Evolutionary conservation across 2,113 vertebrate genomes (phyloP).

Genomic region (Desmodus rotundus): DNA sequence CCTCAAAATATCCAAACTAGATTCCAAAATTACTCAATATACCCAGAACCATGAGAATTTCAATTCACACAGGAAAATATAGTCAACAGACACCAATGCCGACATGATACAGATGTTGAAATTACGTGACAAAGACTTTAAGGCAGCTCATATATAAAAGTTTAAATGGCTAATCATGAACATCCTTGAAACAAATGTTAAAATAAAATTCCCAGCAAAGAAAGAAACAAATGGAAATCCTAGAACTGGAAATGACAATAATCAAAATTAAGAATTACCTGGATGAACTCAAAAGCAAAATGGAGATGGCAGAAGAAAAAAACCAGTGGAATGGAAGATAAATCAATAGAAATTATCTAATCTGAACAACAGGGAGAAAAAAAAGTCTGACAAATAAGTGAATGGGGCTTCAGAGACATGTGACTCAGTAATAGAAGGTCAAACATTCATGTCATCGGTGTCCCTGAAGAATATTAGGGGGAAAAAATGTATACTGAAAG

Average conservation of each 20-base stretch:
- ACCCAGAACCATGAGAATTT: slow-evolving; percentile 32
- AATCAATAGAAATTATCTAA: neutral
- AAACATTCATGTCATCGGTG: neutral
- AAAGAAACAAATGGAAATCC: slow-evolving; percentile 15
- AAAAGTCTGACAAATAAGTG: neutral
- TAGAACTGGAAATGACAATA: neutral
- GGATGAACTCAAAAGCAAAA: neutral
- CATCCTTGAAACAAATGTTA: neutral
- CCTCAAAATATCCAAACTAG: neutral
- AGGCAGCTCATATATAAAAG: neutral
- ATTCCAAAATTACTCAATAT: slow-evolving; percentile 44
- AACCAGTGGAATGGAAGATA: neutral
- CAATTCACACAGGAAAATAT: neutral
- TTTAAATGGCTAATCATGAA: neutral
- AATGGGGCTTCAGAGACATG: neutral
- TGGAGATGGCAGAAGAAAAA: neutral
- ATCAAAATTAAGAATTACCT: neutral
- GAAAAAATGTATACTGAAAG: neutral
- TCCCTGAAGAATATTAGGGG: neutral
- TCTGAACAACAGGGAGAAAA: neutral
- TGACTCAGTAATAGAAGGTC: neutral
- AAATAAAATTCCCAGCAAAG: neutral
- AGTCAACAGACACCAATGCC: neutral
- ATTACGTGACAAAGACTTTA: neutral
- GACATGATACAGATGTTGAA: neutral